These are phyloP conservation scores for Catonia carolina DNA, from an alignment of 2,888 invertebrate genomes.

Conservation along the genomic window DNA sequence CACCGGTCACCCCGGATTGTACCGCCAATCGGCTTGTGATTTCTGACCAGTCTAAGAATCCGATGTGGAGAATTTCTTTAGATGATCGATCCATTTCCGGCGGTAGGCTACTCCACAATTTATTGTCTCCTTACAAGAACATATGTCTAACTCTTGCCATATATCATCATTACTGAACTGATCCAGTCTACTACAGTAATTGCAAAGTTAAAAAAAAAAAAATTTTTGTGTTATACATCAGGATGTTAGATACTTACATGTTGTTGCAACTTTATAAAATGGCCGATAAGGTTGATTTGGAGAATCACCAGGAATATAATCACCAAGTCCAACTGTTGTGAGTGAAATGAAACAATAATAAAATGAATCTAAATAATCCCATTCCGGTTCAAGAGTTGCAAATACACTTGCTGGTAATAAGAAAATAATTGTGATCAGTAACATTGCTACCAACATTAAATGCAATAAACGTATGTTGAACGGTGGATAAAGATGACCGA, in stretches of 20 bases:
- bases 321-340: constrained; percentile 83
- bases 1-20: too few species aligned
- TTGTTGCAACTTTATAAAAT: constrained; percentile 74
- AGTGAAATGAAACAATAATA: constrained; percentile 89
- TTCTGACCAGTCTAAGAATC: too few species aligned
- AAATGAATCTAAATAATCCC: constrained; percentile 80
- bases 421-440: constrained; percentile 50
- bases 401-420: constrained; percentile 70
- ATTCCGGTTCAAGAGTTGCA: constrained; percentile 66
- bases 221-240: too few species aligned
- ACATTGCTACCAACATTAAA: constrained; percentile 52
- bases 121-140: too few species aligned
- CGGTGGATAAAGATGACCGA: constrained; percentile 64
- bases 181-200: too few species aligned
- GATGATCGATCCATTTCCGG: too few species aligned
- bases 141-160: too few species aligned
- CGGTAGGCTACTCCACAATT: too few species aligned
- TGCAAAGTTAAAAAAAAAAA: too few species aligned
- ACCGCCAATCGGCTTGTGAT: too few species aligned
- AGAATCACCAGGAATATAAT: constrained; percentile 80
- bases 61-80: too few species aligned
- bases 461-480: constrained; percentile 72
- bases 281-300: constrained; percentile 68
- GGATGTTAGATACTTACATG: constrained; percentile 57
- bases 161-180: too few species aligned